These are phyloP conservation scores for Drosophila busckii DNA, from an alignment of 1,140 invertebrate genomes.

Conservation along the genomic window DNA sequence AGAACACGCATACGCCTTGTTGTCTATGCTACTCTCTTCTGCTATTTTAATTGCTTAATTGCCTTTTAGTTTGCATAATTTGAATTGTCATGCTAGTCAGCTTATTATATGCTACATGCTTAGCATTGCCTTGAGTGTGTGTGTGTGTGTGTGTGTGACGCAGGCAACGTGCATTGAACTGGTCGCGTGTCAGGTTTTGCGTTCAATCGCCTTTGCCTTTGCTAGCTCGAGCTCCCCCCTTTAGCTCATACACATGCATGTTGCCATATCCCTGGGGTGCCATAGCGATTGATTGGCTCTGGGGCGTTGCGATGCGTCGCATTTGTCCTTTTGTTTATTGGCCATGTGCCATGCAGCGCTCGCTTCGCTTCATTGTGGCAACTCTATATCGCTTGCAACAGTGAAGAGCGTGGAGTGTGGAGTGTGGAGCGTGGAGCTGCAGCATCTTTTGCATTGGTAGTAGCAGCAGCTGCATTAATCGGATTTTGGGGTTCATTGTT, in stretches of 20 bases:
- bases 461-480: constrained; percentile 55
- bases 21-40: too few species aligned
- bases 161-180: constrained; percentile 67
- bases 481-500: constrained; percentile 65
- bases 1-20: too few species aligned
- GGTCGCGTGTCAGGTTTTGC: constrained; percentile 73
- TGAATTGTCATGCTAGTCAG: too few species aligned
- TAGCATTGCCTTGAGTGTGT: too few species aligned
- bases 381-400: too few species aligned
- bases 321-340: constrained; percentile 74
- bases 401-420: too few species aligned
- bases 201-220: constrained; percentile 51
- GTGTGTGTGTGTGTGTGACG: too few species aligned
- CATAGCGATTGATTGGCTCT: constrained; percentile 77
- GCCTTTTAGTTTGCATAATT: too few species aligned
- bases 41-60: too few species aligned
- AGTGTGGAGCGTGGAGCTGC: too few species aligned
- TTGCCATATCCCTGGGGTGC: constrained; percentile 48
- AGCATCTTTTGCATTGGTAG: constrained; percentile 13
- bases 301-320: constrained; percentile 63
- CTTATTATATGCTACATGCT: too few species aligned
- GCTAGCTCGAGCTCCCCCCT: not conserved
- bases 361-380: constrained; percentile 56
- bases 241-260: not conserved
- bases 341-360: constrained; percentile 24